These are phyloP conservation scores for Sebastes elongatus DNA, from an alignment of 2,797 vertebrate genomes.

Conservation along the genomic window DNA sequence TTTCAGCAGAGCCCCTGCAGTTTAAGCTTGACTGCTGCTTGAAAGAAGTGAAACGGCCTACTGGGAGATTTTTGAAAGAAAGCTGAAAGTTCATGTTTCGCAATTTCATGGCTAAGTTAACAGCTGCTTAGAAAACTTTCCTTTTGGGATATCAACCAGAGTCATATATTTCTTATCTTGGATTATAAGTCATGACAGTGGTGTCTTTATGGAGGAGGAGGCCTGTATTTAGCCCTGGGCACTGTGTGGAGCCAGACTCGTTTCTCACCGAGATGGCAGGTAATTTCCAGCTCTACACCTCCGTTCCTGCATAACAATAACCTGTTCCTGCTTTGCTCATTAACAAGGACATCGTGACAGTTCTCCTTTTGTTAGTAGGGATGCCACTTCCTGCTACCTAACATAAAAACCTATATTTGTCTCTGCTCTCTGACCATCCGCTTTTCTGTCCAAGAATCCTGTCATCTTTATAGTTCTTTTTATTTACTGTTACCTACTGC, in stretches of 20 bases:
- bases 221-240: slow-evolving; percentile 45
- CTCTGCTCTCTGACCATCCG: background rate
- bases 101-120: background rate
- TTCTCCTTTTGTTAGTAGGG: slow-evolving; percentile 7
- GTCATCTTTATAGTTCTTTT: background rate
- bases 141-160: slow-evolving; percentile 11
- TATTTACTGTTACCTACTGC: background rate
- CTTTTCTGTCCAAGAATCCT: background rate
- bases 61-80: background rate
- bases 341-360: slow-evolving; percentile 38
- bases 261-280: slow-evolving; percentile 69
- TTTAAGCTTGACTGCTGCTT: background rate
- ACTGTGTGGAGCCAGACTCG: slow-evolving; percentile 29
- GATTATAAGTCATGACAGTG: slow-evolving; percentile 13
- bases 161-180: slow-evolving; percentile 16
- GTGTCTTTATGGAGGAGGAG: slow-evolving; percentile 30
- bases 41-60: background rate
- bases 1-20: background rate
- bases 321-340: slow-evolving; percentile 41
- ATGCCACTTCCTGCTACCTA: background rate
- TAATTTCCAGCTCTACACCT: slow-evolving; percentile 61
- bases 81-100: slow-evolving; percentile 3
- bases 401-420: background rate
- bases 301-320: slow-evolving; percentile 56
- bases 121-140: background rate